Evolutionary conservation across 2,888 invertebrate genomes (phyloP), one percentile per base, ranked within the genome.

Genomic region (Stramonita haemastoma): DNA sequence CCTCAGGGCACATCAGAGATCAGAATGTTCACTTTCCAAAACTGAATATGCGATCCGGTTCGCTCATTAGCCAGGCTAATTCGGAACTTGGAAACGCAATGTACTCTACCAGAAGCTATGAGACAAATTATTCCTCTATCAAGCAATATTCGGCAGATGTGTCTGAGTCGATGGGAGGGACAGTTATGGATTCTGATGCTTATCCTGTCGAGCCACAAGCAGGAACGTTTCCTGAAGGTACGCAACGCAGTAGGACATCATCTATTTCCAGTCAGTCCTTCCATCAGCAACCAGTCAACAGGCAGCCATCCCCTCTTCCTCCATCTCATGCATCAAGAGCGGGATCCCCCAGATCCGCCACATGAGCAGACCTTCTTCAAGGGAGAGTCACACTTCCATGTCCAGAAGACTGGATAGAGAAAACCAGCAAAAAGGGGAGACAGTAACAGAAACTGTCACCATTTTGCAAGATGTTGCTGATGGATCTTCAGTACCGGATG

Each of bases 21-120:
- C 84, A 57, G 84, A 85, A 86, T 26, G 86, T 86, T 4, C 86
- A 86, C 36, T 70, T 86, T 26, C 86, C 86, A 11, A 86, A 86
- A 29, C 36, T 86, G 60, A 19, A 15, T 36, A 57, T 85, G 84
- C 60, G 86, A 29, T 86, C 86, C 70, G 17, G 60, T 66, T 86
- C 86, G 19, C 86, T 86, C 6, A 66, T 86, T 19, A 86, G 86
- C 66, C 86, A 86, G 36, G 86, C 70, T 34, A 86, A 86, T 29
- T 70, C 86, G 26, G 86, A 86, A 26, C 32, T 34, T 26, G 86
- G 66, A 34, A 86, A 86, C 36, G 13, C 70, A 15, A 70, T 86
- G 60, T 86, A 86, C 66, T 86, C 86, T 22, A 86, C 86, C 86
- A 66, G 86, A 57, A 86, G 86, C 86, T 60, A 70, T 22, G 86